A percentile compares a stretch with the other conserved stretches of the same genome.
phyloP scores from a whole-genome alignment of 2,113 vertebrate genomes.

The Otolemur garnettii region DNA sequence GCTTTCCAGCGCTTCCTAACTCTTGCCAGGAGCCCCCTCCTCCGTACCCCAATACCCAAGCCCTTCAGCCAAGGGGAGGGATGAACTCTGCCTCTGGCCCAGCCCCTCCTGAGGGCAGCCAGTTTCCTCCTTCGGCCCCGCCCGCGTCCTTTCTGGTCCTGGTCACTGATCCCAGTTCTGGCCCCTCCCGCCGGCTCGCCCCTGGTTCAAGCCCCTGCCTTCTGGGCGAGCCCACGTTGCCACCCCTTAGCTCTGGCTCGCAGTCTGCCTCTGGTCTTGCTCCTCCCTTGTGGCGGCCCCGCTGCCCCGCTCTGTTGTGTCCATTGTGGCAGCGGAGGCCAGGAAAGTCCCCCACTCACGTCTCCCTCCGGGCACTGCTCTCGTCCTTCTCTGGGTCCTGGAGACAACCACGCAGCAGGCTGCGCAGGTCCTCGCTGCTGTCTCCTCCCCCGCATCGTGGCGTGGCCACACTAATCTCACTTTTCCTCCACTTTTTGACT shows the following conservation, averaged over 20 bases:
- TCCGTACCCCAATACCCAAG: background rate
- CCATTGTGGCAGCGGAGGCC: background rate
- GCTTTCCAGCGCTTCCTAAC: conserved; percentile 2
- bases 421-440: background rate
- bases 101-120: background rate
- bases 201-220: background rate
- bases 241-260: conserved; percentile 1
- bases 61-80: background rate
- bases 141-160: background rate
- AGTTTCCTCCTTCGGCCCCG: background rate
- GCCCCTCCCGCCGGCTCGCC: background rate
- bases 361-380: background rate
- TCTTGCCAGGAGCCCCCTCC: background rate
- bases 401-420: background rate
- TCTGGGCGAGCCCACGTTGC: background rate
- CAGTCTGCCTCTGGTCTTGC: too few relatives aligned
- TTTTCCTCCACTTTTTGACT: background rate
- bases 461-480: background rate
- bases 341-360: background rate
- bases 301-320: background rate
- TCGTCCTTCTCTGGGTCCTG: background rate
- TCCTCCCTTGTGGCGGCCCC: background rate
- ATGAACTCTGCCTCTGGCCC: background rate
- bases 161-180: background rate
- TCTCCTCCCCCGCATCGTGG: background rate